Conservation (phyloP, 2,888 invertebrate genomes). For the Odontomyia ornata region DNA sequence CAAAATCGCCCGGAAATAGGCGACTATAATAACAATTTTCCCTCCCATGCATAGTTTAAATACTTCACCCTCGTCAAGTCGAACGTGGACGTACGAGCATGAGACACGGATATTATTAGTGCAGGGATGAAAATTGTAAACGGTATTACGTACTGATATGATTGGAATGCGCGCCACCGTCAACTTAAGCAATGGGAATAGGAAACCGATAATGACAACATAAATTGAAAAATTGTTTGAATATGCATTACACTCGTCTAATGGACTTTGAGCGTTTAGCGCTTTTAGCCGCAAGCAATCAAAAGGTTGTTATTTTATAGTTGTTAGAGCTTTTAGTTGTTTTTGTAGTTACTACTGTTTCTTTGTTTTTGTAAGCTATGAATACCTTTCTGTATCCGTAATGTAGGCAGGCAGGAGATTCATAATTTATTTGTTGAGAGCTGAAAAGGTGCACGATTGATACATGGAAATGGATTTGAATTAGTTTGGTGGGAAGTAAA, state of each 20-base stretch:
- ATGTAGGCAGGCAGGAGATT: too few relatives aligned
- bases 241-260: conserved; percentile 25
- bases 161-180: conserved; percentile 31
- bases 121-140: background rate
- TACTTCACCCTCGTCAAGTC: conserved; percentile 20
- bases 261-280: conserved; percentile 30
- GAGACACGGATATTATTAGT: background rate
- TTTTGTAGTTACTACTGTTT: background rate
- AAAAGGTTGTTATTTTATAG: background rate
- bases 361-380: too few relatives aligned
- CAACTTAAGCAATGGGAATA: conserved; percentile 17
- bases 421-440: background rate
- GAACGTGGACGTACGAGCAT: background rate
- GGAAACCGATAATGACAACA: conserved; percentile 42
- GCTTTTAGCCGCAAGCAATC: conserved; percentile 4
- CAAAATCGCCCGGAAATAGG: conserved; percentile 38
- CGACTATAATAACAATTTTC: conserved; percentile 43
- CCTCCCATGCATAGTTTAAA: conserved; percentile 38
- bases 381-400: too few relatives aligned
- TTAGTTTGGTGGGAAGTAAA: background rate
- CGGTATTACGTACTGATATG: conserved; percentile 17
- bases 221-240: conserved; percentile 42
- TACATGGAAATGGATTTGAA: background rate
- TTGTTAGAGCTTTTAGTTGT: background rate
- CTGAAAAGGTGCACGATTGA: background rate